Percentiles rank a stretch among this genome's conserved stretches.
Conservation (phyloP, 2,113 vertebrate species). For the Cryptotis parvus region DNA sequence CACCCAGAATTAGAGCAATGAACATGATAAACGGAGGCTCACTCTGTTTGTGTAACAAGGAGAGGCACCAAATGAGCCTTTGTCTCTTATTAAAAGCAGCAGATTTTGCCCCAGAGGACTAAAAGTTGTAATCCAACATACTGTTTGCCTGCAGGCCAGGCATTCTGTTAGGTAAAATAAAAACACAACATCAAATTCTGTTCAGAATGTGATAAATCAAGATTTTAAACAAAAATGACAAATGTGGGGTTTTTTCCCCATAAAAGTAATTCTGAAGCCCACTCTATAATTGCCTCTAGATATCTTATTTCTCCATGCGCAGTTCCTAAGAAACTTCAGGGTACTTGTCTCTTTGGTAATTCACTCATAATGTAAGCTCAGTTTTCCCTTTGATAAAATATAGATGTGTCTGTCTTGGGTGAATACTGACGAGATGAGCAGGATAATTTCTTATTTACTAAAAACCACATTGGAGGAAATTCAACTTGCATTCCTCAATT, state of each 20-base stretch:
- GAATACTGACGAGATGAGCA: background rate
- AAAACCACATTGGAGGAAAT: background rate
- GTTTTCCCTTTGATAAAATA: slow-evolving; percentile 42
- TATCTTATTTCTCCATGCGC: slow-evolving; percentile 23
- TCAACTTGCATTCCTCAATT: background rate
- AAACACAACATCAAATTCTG: slow-evolving; percentile 68
- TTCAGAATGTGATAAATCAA: slow-evolving; percentile 77
- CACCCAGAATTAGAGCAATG: slow-evolving; percentile 60
- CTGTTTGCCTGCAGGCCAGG: slow-evolving; percentile 80
- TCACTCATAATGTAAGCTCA: background rate
- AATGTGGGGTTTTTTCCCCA: slow-evolving; percentile 57
- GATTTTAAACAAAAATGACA: slow-evolving; percentile 78
- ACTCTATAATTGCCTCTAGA: slow-evolving; percentile 61
- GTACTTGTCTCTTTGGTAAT: slow-evolving; percentile 22
- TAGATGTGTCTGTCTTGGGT: background rate
- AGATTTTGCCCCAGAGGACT: slow-evolving; percentile 80
- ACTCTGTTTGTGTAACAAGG: slow-evolving; percentile 49
- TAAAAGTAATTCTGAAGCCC: slow-evolving; percentile 57
- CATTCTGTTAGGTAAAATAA: slow-evolving; percentile 78
- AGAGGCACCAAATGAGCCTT: slow-evolving; percentile 73
- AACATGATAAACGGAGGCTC: slow-evolving; percentile 73
- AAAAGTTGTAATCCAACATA: slow-evolving; percentile 82
- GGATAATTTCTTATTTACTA: slow-evolving; percentile 22
- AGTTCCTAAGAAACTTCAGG: slow-evolving; percentile 25
- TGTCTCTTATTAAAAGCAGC: slow-evolving; percentile 80